Conservation (phyloP, 1,140 invertebrate genomes). For the Lasioglossum albipes region DNA sequence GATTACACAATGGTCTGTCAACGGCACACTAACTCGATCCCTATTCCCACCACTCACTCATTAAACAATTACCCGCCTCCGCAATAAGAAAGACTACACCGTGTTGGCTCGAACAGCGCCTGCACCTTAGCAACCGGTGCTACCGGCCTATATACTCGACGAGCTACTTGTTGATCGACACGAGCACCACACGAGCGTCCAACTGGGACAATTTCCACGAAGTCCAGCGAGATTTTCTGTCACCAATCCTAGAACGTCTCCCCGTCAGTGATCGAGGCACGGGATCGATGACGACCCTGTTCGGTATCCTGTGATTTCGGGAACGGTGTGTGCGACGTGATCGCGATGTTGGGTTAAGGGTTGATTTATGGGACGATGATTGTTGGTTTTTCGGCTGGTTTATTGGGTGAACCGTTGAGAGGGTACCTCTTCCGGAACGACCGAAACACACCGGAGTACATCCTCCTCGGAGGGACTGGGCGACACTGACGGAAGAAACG, state of each 20-base stretch:
- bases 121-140: no score
- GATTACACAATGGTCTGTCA: no score
- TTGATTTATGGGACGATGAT: background rate
- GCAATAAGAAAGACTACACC: no score
- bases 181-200: background rate
- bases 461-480: constrained; percentile 30
- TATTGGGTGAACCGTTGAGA: background rate
- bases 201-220: no score
- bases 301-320: background rate
- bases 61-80: no score
- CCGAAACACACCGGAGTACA: constrained; percentile 6
- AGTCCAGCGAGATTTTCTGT: no score
- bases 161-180: constrained; percentile 41
- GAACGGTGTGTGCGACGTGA: background rate
- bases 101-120: no score
- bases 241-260: no score
- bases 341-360: background rate
- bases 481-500: constrained; percentile 45
- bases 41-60: no score
- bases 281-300: background rate
- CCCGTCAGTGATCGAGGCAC: background rate
- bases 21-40: no score
- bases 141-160: background rate
- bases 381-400: background rate
- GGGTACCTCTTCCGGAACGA: background rate